Evolutionary conservation across 2,797 vertebrate genomes (phyloP), one percentile per base, ranked within the genome.

Genomic region (Hylomyscus alleni): DNA sequence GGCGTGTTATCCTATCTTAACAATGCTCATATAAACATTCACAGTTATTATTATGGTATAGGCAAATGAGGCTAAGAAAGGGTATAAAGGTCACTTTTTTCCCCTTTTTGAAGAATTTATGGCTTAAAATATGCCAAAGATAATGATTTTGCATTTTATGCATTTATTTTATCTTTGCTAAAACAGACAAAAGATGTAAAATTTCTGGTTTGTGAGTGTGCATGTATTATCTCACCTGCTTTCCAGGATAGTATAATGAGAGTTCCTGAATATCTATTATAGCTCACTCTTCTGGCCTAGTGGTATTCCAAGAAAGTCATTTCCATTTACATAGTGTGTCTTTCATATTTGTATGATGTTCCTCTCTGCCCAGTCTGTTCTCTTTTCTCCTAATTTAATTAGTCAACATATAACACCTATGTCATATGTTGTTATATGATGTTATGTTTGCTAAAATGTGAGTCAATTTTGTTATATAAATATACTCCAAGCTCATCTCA

Each of bases 71-170:
- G 37, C 50, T 62, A 87, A 77, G 44, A 83, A 85, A 78, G 40
- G 17, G 80, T 69, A 60, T 56, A 31, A 77, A 96, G 8, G 19
- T 90, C 26, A 92, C 8, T 62, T 54, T 84, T 31, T 73, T 47
- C 86, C 56, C 12, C 52, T 37, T 91, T 17, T 17, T 65, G 19
- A 19, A 80, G 13, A 84, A 83, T 90, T 96, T 37, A 50, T 19
- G 6, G 26, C 34, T 81, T 37, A 93, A 82, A 58, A 86, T 52
- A 50, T 47, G 62, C 20, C 44, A 52, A 72, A 37, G 6, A 52
- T 4, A 54, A 19, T 89, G 15, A 86, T 81, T 94, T 95, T 91
- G 19, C 26, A 47, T 80, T 93, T 67, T 65, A 20, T 58, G 15
- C 12, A 56, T 77, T n/a, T 6, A 44, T 91, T 96, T 91, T 58